Evolutionary conservation across 2,113 vertebrate species (phyloP).

Genomic region (Cephalophus harveyi): DNA sequence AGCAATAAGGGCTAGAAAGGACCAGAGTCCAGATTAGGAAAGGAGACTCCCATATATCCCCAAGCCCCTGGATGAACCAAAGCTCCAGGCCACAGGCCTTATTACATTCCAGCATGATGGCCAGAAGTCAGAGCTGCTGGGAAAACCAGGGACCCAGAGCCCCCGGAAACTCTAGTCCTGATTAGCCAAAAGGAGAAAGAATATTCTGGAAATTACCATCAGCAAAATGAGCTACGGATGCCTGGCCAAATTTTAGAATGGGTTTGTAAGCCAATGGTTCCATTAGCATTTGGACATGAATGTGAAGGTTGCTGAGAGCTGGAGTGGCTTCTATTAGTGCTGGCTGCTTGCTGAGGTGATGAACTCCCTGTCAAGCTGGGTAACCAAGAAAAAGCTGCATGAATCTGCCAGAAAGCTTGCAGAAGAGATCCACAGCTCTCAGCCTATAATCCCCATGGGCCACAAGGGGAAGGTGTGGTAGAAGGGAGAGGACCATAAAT

Average conservation of each 20-base stretch:
- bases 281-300: background rate
- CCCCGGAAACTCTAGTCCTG: background rate
- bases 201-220: background rate
- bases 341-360: background rate
- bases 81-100: background rate
- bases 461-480: background rate
- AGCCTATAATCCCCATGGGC: background rate
- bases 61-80: background rate
- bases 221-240: background rate
- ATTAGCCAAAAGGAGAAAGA: background rate
- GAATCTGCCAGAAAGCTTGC: background rate
- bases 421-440: background rate
- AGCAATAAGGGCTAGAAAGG: background rate
- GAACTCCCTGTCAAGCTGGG: background rate
- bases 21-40: background rate
- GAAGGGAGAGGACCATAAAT: background rate
- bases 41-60: background rate
- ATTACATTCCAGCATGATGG: background rate
- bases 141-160: background rate
- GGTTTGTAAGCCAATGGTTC: background rate
- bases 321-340: background rate
- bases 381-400: background rate
- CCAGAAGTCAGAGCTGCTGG: background rate
- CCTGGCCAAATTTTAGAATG: background rate
- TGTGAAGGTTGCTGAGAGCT: background rate